These are phyloP conservation scores for Pogoniulus pusillus DNA, from an alignment of 2,797 vertebrate genomes.

Conservation along the genomic window DNA sequence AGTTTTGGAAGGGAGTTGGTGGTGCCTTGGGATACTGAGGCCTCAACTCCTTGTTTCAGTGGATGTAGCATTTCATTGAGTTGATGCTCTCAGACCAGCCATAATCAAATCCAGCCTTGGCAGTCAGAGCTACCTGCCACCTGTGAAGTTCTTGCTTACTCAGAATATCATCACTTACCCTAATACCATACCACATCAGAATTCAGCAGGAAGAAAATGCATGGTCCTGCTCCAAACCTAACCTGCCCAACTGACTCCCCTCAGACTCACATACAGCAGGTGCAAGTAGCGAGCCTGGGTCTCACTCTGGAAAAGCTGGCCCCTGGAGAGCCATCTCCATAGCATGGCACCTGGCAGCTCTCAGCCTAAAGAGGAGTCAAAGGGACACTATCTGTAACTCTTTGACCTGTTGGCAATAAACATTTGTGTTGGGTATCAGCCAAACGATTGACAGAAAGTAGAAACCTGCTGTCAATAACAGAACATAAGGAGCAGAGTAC, in stretches of 20 bases:
- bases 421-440: not conserved
- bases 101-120: not conserved
- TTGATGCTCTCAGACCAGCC: fast-evolving
- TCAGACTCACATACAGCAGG: not conserved
- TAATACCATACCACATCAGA: not conserved
- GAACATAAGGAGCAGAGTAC: not conserved
- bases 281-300: not conserved
- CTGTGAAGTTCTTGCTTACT: not conserved
- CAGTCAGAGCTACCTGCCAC: not conserved
- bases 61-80: not conserved
- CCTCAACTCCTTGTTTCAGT: fast-evolving
- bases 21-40: not conserved
- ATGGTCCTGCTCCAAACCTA: not conserved
- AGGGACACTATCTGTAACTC: not conserved
- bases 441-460: not conserved
- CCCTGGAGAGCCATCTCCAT: not conserved
- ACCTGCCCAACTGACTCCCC: no score
- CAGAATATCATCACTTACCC: not conserved
- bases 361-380: not conserved
- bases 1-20: not conserved
- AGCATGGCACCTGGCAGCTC: not conserved
- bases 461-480: not conserved
- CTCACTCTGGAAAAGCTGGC: not conserved
- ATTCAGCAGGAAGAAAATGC: not conserved
- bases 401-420: not conserved